Evolutionary conservation across 2,888 invertebrate genomes (phyloP), one percentile per base, ranked within the genome.

Genomic region (Crossocerus cetratus): DNA sequence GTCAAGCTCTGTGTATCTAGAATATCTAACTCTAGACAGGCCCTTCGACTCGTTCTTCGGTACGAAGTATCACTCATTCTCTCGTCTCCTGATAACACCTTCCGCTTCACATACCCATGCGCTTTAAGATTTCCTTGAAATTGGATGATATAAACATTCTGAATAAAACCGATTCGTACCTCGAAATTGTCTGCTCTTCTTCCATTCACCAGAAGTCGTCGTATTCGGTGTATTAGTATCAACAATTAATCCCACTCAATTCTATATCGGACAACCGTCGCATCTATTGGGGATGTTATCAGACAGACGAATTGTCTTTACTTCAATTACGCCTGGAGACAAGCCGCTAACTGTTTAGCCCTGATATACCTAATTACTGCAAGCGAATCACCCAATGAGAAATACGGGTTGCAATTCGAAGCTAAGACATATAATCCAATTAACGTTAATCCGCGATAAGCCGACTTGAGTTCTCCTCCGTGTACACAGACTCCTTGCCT

Each of bases 61-160:
- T 56, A 62, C 54, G 60, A 74, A 65, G 65, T 63, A 68, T 81
- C 68, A 65, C 70, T 76, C 56, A 73, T 65, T 72, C 72, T 72
- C 72, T 66, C 71, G 69, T 83, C 74, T 76, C 69, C 78, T 76
- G 83, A 69, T 83, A 83, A 81, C 83, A 81, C 73, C 72, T 73
- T 77, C 74, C 58, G 57, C 67, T 78, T 32, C 49, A 65, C 49
- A 14, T 16, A 16, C 49, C 16, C 16, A 49, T 16, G 16, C 49
- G 49, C 49, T 49, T 43, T 60, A 32, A 3, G 20, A n/a, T n/a
- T 43, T 14, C 44, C 59, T 14, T 14, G 22, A 16, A 49, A n/a
- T 49, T 16, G n/a, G n/a, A 18, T 18, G 18, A 49, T 49, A 16
- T 18, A 49, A 49, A 49, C 16, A 49, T 16, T 18, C 32, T 32